These are phyloP conservation scores for Brachyhypopomus occidentalis DNA, from an alignment of 2,113 vertebrate genomes.

Conservation along the genomic window DNA sequence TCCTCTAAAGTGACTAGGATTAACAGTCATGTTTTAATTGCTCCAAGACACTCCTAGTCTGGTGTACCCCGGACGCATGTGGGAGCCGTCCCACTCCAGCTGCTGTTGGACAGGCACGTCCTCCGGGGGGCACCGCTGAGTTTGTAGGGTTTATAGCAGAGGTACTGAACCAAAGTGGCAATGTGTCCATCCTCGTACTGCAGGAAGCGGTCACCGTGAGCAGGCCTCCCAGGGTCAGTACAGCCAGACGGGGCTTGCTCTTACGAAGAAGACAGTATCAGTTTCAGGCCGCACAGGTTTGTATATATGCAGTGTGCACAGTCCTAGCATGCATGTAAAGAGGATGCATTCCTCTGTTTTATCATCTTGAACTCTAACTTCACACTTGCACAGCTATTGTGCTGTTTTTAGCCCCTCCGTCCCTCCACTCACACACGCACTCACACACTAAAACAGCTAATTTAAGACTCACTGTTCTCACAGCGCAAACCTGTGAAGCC, in stretches of 20 bases:
- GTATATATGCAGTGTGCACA: background rate
- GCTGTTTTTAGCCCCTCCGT: no score
- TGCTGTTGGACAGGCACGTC: conserved; percentile 78
- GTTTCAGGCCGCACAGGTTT: no score
- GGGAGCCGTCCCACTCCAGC: conserved; percentile 84
- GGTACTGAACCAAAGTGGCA: conserved; percentile 79
- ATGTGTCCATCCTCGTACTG: conserved; percentile 71
- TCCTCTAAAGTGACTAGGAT: background rate
- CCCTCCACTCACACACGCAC: background rate
- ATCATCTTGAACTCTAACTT: background rate
- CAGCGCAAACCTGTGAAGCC: conserved; percentile 78
- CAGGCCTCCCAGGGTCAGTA: conserved; percentile 72
- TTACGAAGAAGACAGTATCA: background rate
- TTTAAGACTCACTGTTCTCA: conserved; percentile 78
- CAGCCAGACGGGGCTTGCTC: conserved; percentile 65
- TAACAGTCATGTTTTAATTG: background rate
- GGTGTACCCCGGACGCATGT: conserved; percentile 84
- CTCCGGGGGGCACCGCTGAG: conserved; percentile 82
- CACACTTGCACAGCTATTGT: background rate
- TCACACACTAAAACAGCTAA: conserved; percentile 14
- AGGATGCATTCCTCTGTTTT: background rate
- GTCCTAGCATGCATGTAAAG: background rate
- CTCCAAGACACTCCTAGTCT: background rate
- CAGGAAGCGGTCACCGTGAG: conserved; percentile 79
- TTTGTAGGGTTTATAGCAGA: conserved; percentile 81